Evolutionary conservation across 2,888 invertebrate species (phyloP), one percentile per base, ranked within the genome.

Genomic region (Meliscaeva auricollis): DNA sequence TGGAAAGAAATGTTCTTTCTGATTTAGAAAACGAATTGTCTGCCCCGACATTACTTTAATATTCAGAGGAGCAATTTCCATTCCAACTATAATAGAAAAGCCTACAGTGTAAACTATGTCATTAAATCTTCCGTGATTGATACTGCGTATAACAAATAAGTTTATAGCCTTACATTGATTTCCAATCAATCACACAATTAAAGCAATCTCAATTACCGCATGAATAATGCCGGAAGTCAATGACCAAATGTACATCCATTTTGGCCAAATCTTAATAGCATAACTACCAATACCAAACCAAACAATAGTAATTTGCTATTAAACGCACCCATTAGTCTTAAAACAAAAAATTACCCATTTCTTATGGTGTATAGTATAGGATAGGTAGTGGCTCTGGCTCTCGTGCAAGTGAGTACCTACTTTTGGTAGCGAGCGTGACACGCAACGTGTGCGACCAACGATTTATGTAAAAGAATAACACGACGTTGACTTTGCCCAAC

Each of bases 391-490:
- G 38, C 13, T n/a, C 11, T 9, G 8, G 22, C 22, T 26, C 54
- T 76, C 76, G 76, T 81, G 76, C 48, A 32, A 62, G 41, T 46
- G 62, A 69, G 17, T 69, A 58, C 80, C 54, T 62, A n/a, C n/a
- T 60, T 64, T 68, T 4, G 62, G 15, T 32, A 70, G 44, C 48
- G 41, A 85, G 73, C 80, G 73, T 85, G 77, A 81, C 85, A 85
- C 85, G 85, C 85, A 85, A 85, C 77, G 81, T 81, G 81, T 81
- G 85, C 85, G 85, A 85, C 84, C 66, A 80, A 76, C 80, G 84
- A 85, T 81, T 85, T 81, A 85, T 81, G 85, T 77, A 56, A 64
- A 69, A 81, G 81, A 76, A 85, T 73, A 85, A 74, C 81, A 81
- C 85, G 77, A 81, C 73, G 81, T 76, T 85, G 81, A 77, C 85